phyloP scores from a whole-genome alignment of 1,140 invertebrate genomes.

The Heliconius hewitsoni region DNA sequence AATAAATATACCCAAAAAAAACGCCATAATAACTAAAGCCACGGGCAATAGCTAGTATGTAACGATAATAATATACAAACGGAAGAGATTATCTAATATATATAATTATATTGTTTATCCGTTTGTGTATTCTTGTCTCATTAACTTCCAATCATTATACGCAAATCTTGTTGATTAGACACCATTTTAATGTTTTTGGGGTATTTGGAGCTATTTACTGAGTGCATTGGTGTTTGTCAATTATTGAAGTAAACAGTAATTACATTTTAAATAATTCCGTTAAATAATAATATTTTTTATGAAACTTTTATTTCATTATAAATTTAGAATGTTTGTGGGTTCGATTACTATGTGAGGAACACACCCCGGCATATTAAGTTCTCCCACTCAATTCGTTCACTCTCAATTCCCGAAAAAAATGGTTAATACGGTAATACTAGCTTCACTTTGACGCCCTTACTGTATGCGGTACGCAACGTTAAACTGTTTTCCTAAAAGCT shows the following conservation, averaged over 20 bases:
- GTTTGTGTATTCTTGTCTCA: constrained; percentile 1
- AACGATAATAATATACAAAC: background rate
- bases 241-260: background rate
- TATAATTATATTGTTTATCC: background rate
- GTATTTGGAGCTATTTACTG: background rate
- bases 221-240: background rate
- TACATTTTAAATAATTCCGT: too few relatives aligned
- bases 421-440: too few relatives aligned
- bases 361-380: too few relatives aligned
- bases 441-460: too few relatives aligned
- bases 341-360: too few relatives aligned
- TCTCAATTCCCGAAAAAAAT: too few relatives aligned
- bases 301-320: too few relatives aligned
- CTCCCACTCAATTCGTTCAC: too few relatives aligned
- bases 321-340: too few relatives aligned
- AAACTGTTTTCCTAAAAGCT: too few relatives aligned
- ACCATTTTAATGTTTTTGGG: background rate
- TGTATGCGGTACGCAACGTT: too few relatives aligned
- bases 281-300: too few relatives aligned
- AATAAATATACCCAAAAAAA: background rate
- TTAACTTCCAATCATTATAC: constrained; percentile 9
- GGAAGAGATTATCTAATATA: background rate
- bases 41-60: constrained; percentile 1
- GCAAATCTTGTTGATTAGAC: constrained; percentile 2
- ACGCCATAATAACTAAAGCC: background rate